Conservation (phyloP, 2,113 vertebrate species). For the Heterotis niloticus region DNA sequence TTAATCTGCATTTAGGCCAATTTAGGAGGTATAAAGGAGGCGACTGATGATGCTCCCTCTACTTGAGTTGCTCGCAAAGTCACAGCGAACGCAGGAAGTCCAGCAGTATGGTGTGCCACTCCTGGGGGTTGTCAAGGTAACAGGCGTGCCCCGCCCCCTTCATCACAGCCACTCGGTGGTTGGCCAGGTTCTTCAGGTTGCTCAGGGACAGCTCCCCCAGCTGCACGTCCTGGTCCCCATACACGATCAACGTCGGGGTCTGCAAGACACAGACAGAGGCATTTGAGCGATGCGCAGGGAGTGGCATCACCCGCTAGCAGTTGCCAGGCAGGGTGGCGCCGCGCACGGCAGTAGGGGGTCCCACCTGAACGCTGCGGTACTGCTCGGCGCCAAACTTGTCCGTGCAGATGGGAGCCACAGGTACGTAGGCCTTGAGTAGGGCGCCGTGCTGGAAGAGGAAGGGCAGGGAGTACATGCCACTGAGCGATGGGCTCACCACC, state of each 20-base stretch:
- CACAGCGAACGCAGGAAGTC: constrained; percentile 73
- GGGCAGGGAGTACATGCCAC: constrained; percentile 93
- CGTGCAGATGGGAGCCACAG: constrained; percentile 91
- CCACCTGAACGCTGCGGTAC: constrained; percentile 79
- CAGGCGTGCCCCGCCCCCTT: constrained; percentile 84
- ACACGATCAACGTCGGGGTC: constrained; percentile 83
- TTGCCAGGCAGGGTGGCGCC: no score
- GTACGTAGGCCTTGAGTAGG: constrained; percentile 78
- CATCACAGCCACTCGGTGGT: constrained; percentile 82
- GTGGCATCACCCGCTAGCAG: no score
- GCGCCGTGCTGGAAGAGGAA: constrained; percentile 75
- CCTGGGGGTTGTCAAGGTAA: constrained; percentile 84
- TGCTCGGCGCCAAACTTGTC: constrained; percentile 76
- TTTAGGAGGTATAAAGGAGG: background rate
- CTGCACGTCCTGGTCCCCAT: constrained; percentile 79
- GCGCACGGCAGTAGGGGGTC: background rate
- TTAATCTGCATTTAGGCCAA: background rate
- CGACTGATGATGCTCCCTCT: background rate
- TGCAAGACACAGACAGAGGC: constrained; percentile 45
- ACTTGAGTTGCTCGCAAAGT: background rate
- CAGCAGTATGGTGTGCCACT: constrained; percentile 80
- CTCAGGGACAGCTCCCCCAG: constrained; percentile 76
- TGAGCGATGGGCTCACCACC: constrained; percentile 89
- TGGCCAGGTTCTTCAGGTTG: constrained; percentile 77
- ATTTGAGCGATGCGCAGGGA: background rate